Conservation (phyloP, 1,140 invertebrate genomes). For the Heliconius melpomene region DNA sequence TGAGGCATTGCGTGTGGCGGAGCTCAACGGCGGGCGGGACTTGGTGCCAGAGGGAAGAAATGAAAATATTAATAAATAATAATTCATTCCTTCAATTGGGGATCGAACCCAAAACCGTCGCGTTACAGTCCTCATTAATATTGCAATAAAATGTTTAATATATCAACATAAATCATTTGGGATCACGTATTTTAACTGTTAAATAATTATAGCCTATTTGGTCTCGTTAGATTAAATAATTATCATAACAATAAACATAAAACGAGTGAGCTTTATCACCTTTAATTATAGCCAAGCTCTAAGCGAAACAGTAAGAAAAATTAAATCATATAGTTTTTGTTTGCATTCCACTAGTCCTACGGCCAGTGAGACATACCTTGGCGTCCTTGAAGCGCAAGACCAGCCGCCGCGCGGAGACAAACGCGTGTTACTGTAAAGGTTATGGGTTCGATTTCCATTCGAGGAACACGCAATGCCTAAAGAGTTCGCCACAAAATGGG, state of each 20-base stretch:
- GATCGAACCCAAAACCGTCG: too few species aligned
- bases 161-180: neutral
- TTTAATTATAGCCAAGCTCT: neutral
- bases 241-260: neutral
- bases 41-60: too few species aligned
- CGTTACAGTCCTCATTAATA: neutral
- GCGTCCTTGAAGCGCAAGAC: constrained; percentile 63
- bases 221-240: neutral
- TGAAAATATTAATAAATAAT: too few species aligned
- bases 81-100: too few species aligned
- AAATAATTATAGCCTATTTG: neutral
- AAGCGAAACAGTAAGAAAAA: constrained; percentile 11
- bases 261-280: neutral
- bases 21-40: too few species aligned
- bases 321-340: constrained; percentile 32
- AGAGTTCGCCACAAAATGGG: too few species aligned
- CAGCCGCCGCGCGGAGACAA: constrained; percentile 1
- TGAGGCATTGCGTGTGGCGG: too few species aligned
- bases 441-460: too few species aligned
- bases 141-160: constrained; percentile 13
- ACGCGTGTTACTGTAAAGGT: too few species aligned
- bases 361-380: constrained; percentile 54
- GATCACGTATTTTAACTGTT: neutral
- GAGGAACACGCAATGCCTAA: too few species aligned
- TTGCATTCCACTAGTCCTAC: constrained; percentile 58